phyloP scores from a whole-genome alignment of 1,140 invertebrate species.

The Pseudomyrmex sp. region DNA sequence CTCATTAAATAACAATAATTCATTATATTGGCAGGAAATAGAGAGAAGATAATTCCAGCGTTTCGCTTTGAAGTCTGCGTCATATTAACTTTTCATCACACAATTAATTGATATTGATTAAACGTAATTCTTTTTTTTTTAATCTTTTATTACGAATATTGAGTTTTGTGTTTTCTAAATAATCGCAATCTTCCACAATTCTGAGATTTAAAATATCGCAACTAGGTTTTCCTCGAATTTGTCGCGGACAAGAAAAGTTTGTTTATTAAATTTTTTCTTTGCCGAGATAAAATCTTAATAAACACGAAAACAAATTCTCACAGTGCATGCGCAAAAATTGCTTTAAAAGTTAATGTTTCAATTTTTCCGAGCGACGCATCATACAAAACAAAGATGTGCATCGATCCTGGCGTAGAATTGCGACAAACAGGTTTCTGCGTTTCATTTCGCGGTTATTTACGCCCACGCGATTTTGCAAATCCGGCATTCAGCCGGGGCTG shows the following conservation, averaged over 20 bases:
- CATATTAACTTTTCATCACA: slow-evolving; percentile 28
- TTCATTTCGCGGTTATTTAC: slow-evolving; percentile 75
- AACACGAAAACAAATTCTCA: slow-evolving; percentile 8
- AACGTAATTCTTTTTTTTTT: not conserved
- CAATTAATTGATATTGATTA: slow-evolving; percentile 26
- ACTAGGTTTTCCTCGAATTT: too few species aligned
- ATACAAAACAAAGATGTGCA: slow-evolving; percentile 48
- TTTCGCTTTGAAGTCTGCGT: slow-evolving; percentile 36
- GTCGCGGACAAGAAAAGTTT: too few species aligned
- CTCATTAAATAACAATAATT: not conserved
- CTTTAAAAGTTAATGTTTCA: slow-evolving; percentile 21
- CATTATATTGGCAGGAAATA: not conserved
- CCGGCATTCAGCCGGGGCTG: slow-evolving; percentile 60
- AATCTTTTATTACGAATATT: not conserved
- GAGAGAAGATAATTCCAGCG: slow-evolving; percentile 20
- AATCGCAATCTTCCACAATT: not conserved
- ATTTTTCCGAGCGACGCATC: slow-evolving; percentile 35
- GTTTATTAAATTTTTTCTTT: too few species aligned
- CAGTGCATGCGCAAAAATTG: not conserved
- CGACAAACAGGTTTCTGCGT: slow-evolving; percentile 64
- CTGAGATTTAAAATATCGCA: too few species aligned
- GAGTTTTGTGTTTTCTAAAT: slow-evolving; percentile 1
- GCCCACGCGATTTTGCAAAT: slow-evolving; percentile 68
- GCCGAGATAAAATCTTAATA: slow-evolving; percentile 2
- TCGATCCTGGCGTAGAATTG: slow-evolving; percentile 63